These are phyloP conservation scores for Halichoeres trimaculatus DNA, from an alignment of 2,113 vertebrate species.

Conservation along the genomic window DNA sequence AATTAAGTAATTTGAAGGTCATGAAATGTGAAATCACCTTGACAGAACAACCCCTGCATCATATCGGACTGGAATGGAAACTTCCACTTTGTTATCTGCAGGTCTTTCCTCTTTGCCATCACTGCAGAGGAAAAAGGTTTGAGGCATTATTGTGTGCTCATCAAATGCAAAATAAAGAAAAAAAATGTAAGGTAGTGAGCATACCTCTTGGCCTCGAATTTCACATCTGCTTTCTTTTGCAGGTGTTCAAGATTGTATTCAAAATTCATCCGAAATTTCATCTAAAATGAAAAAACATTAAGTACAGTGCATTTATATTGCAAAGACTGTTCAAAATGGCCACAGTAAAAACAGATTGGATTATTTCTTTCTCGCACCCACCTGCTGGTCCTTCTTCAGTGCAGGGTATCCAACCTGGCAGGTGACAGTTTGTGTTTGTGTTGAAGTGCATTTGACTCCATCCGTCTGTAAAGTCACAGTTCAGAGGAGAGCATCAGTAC, in stretches of 20 bases:
- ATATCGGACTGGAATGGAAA: constrained; percentile 86
- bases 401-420: constrained; percentile 91
- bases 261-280: constrained; percentile 88
- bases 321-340: no score
- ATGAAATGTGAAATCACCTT: constrained; percentile 76
- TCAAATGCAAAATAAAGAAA: not conserved
- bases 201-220: constrained; percentile 87
- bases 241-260: constrained; percentile 89
- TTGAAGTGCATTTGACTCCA: constrained; percentile 86
- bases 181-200: not conserved
- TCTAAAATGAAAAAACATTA: constrained; percentile 72
- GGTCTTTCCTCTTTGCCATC: constrained; percentile 85
- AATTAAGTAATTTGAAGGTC: not conserved
- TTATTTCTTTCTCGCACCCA: constrained; percentile 47
- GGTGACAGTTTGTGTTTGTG: constrained; percentile 78
- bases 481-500: not conserved
- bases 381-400: constrained; percentile 85
- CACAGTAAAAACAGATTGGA: not conserved
- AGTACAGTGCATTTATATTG: no score
- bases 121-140: constrained; percentile 69
- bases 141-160: not conserved
- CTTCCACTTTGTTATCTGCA: constrained; percentile 82
- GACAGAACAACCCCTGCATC: constrained; percentile 89
- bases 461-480: constrained; percentile 79
- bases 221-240: constrained; percentile 81